Percentiles rank a stretch among this genome's conserved stretches.
Evolutionary conservation across 2,113 vertebrate species (phyloP).

Genomic region (Blennius ocellaris): DNA sequence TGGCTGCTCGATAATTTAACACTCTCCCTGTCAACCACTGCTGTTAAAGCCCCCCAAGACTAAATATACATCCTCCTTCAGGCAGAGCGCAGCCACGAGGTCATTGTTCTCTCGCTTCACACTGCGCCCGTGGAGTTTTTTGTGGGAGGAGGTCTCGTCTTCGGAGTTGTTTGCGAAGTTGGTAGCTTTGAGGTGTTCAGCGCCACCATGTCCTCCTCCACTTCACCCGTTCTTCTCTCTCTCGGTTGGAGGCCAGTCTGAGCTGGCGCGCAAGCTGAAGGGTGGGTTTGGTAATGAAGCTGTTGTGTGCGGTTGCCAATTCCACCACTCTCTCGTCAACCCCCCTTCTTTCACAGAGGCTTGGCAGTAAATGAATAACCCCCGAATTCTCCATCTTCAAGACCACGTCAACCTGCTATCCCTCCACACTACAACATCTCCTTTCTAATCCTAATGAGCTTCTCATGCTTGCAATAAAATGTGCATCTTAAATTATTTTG

Average conservation of each 20-base stretch:
- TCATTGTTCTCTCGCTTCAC: conserved; percentile 19
- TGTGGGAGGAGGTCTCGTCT: conserved; percentile 10
- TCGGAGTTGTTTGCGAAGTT: conserved; percentile 36
- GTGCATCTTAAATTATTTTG: too few relatives aligned
- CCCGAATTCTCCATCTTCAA: conserved; percentile 33
- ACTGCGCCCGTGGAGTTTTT: conserved; percentile 5
- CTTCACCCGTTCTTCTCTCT: conserved; percentile 15
- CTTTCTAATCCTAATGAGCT: too few relatives aligned
- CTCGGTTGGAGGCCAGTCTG: conserved; percentile 3
- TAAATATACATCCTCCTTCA: conserved; percentile 58
- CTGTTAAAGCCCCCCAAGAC: conserved; percentile 32
- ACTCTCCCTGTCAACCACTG: conserved; percentile 51
- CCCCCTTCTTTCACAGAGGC: neutral
- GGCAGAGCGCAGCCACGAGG: conserved; percentile 44
- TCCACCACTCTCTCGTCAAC: neutral
- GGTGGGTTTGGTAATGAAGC: conserved; percentile 44
- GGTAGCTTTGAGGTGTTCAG: conserved; percentile 19
- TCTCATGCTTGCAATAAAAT: too few relatives aligned
- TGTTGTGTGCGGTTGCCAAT: conserved; percentile 27
- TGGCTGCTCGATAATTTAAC: conserved; percentile 69
- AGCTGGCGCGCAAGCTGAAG: conserved; percentile 25
- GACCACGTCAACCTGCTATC: conserved; percentile 37
- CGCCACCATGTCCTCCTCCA: conserved; percentile 31
- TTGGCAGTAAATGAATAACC: conserved; percentile 47
- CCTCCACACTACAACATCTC: neutral